Evolutionary conservation across 2,113 vertebrate species (phyloP).

Genomic region (Hystrix cristata): DNA sequence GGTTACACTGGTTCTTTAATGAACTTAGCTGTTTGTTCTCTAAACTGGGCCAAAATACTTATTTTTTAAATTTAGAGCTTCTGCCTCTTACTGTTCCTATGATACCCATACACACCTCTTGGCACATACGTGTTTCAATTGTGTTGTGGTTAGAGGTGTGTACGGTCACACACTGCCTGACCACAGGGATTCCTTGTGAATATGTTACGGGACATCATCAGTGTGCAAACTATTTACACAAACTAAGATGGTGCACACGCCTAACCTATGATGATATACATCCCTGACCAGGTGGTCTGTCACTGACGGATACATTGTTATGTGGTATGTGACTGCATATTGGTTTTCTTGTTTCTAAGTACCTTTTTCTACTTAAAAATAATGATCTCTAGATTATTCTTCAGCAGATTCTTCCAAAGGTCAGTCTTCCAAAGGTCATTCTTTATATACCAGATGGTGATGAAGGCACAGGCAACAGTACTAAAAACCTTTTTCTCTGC

Average conservation of each 20-base stretch:
- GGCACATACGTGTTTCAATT: neutral
- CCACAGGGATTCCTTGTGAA: neutral
- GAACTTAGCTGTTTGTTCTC: neutral
- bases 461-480: neutral
- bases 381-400: constrained; percentile 12
- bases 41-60: neutral
- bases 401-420: neutral
- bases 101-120: neutral
- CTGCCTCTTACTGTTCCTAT: neutral
- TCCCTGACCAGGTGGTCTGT: neutral
- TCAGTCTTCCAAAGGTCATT: neutral
- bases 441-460: neutral
- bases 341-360: constrained; percentile 4
- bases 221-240: neutral
- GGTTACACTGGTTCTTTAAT: neutral
- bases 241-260: neutral
- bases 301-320: neutral
- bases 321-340: neutral
- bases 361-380: constrained; percentile 14
- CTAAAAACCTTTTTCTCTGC: neutral
- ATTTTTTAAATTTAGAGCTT: neutral
- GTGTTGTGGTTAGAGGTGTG: neutral
- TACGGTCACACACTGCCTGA: neutral
- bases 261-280: too few relatives aligned
- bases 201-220: too few relatives aligned